Conservation (phyloP, 2,797 vertebrate genomes). For the Salarias fasciatus region DNA sequence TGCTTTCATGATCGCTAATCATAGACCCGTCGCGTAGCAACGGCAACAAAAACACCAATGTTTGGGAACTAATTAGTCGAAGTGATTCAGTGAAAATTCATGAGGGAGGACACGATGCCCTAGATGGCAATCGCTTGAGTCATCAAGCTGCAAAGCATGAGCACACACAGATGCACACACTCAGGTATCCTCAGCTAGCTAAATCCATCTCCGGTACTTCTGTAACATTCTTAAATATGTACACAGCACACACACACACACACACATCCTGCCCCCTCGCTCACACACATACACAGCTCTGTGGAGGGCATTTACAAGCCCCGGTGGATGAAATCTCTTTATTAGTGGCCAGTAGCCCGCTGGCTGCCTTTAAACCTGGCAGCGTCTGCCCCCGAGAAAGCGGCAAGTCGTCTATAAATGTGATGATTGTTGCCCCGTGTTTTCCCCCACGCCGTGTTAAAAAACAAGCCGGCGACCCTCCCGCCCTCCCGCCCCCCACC, state of each 20-base stretch:
- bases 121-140: conserved; percentile 46
- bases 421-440: conserved; percentile 61
- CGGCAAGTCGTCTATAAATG: conserved; percentile 65
- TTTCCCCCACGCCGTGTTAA: conserved; percentile 49
- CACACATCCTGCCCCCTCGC: not conserved
- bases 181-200: conserved; percentile 12
- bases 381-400: conserved; percentile 37
- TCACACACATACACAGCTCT: conserved; percentile 13
- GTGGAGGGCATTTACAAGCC: conserved; percentile 49
- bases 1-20: conserved; percentile 65
- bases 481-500: conserved; percentile 42
- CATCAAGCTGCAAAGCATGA: conserved; percentile 16
- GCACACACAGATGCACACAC: conserved; percentile 14
- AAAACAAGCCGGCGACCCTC: conserved; percentile 62
- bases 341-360: conserved; percentile 68
- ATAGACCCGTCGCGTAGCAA: conserved; percentile 57
- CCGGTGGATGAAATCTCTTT: conserved; percentile 62
- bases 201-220: conserved; percentile 27
- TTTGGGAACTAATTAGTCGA: conserved; percentile 60
- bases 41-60: conserved; percentile 66
- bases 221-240: conserved; percentile 14
- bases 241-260: conserved; percentile 14
- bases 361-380: conserved; percentile 70
- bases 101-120: conserved; percentile 50
- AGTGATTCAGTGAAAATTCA: conserved; percentile 65